Evolutionary conservation across 2,888 invertebrate genomes (phyloP).

Genomic region (Pseudeuparius sepicola): DNA sequence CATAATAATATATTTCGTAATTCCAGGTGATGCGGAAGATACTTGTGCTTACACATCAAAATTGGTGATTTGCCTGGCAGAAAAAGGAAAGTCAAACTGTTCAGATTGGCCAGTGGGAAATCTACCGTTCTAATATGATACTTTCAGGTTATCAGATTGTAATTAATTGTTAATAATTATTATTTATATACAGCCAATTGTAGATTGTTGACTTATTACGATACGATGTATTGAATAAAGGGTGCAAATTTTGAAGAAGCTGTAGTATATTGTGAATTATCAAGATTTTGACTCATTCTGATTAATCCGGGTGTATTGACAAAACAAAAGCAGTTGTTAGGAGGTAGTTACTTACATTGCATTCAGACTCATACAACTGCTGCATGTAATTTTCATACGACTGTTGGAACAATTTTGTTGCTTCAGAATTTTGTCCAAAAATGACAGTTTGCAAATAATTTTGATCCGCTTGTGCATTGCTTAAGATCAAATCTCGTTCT

Average conservation of each 20-base stretch:
- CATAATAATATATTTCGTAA: too few species aligned
- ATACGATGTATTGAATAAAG: too few species aligned
- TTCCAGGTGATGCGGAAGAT: conserved; percentile 44
- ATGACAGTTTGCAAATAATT: conserved; percentile 37
- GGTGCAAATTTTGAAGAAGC: too few species aligned
- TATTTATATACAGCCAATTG: too few species aligned
- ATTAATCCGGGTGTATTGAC: too few species aligned
- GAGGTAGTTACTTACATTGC: conserved; percentile 36
- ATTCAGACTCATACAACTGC: conserved; percentile 42
- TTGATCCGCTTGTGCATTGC: conserved; percentile 37
- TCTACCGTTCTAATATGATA: conserved; percentile 34
- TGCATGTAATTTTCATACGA: conserved; percentile 25
- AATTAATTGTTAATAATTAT: too few species aligned
- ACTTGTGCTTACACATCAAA: conserved; percentile 58
- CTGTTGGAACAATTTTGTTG: conserved; percentile 18
- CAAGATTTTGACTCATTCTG: too few species aligned
- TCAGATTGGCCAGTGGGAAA: conserved; percentile 58
- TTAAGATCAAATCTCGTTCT: conserved; percentile 43
- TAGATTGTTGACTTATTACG: too few species aligned
- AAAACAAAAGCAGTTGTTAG: too few species aligned
- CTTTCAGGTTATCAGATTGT: too few species aligned
- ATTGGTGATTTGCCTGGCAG: conserved; percentile 55
- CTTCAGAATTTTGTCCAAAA: conserved; percentile 33
- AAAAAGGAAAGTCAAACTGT: conserved; percentile 62
- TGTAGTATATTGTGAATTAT: too few species aligned